Evolutionary conservation across 1,140 invertebrate genomes (phyloP).

Genomic region (Carposina sasakii): DNA sequence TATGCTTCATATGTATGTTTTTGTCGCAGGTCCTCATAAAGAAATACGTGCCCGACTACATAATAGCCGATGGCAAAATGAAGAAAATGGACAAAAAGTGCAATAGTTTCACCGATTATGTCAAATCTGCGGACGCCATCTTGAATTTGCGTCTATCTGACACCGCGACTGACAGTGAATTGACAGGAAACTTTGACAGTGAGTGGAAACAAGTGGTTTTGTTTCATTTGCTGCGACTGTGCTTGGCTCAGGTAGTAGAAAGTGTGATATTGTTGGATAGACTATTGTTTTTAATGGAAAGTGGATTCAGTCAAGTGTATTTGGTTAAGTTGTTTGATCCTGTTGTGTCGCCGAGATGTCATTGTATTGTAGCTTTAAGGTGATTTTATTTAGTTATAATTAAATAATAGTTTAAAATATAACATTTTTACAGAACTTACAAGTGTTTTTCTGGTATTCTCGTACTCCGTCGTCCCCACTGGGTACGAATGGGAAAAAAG

Average conservation of each 20-base stretch:
- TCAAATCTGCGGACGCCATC: constrained; percentile 75
- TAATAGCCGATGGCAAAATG: constrained; percentile 51
- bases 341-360: constrained; percentile 83
- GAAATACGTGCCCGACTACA: constrained; percentile 52
- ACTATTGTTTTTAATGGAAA: constrained; percentile 84
- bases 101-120: constrained; percentile 77
- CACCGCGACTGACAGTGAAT: constrained; percentile 65
- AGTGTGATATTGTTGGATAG: constrained; percentile 88
- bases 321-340: constrained; percentile 84
- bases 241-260: constrained; percentile 89
- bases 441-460: too few species aligned
- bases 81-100: constrained; percentile 71
- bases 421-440: too few species aligned
- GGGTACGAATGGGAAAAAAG: too few species aligned
- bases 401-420: too few species aligned
- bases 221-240: constrained; percentile 87
- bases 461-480: too few species aligned
- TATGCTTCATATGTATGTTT: constrained; percentile 6
- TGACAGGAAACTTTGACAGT: constrained; percentile 61
- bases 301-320: constrained; percentile 75
- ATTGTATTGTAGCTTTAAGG: constrained; percentile 77
- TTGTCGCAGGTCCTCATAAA: constrained; percentile 55
- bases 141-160: constrained; percentile 63
- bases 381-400: too few species aligned
- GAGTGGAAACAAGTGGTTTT: constrained; percentile 79